phyloP scores from a whole-genome alignment of 2,888 invertebrate species.

The Sminthurides aquaticus region DNA sequence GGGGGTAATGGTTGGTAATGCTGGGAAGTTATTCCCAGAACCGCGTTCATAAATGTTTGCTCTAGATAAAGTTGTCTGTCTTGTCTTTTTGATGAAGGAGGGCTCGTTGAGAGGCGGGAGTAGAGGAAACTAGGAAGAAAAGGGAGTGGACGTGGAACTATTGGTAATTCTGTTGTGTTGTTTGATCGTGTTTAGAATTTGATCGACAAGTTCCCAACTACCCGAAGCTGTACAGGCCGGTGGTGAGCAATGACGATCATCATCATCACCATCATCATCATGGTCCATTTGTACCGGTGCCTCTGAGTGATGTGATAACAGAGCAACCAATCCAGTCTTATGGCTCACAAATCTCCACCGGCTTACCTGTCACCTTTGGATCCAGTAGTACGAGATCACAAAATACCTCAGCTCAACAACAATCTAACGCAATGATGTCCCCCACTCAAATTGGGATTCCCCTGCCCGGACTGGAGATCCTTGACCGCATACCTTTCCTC shows the following conservation, averaged over 20 bases:
- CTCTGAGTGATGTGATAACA: slow-evolving; percentile 40
- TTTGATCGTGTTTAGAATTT: slow-evolving; percentile 29
- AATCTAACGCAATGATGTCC: slow-evolving; percentile 17
- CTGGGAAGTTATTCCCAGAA: not conserved
- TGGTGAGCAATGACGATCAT: slow-evolving; percentile 32
- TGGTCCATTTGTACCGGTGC: slow-evolving; percentile 36
- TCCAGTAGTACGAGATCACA: slow-evolving; percentile 14
- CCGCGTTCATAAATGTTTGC: not conserved
- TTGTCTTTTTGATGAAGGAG: too few species aligned
- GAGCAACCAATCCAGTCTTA: slow-evolving; percentile 41
- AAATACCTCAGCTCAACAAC: slow-evolving; percentile 1
- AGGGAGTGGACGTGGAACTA: too few species aligned
- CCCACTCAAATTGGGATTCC: slow-evolving; percentile 33
- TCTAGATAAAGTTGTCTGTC: not conserved
- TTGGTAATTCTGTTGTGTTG: not conserved
- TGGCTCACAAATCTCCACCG: slow-evolving; percentile 42
- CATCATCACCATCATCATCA: slow-evolving; percentile 17
- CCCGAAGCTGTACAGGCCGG: slow-evolving; percentile 39
- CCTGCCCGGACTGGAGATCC: slow-evolving; percentile 42
- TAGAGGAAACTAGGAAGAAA: too few species aligned
- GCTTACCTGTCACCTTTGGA: slow-evolving; percentile 37
- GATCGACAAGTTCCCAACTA: slow-evolving; percentile 39
- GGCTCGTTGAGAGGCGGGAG: too few species aligned
- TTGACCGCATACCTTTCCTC: slow-evolving; percentile 41
- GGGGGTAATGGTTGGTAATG: too few species aligned